These are phyloP conservation scores for Acanthosepion esculentum DNA, from an alignment of 2,888 invertebrate genomes.

Conservation along the genomic window DNA sequence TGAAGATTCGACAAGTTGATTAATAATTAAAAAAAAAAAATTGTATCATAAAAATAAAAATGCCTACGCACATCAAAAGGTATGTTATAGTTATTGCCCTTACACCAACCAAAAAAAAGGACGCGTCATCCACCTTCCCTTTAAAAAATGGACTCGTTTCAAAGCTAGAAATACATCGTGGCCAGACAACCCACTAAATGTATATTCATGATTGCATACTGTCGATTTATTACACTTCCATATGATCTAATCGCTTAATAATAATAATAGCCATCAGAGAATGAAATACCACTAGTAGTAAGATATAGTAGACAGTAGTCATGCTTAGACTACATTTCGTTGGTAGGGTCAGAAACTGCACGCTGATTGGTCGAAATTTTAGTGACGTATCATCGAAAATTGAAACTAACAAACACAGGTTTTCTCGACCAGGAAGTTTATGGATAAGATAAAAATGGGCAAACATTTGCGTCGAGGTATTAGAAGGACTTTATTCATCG, in stretches of 20 bases:
- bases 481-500: no score
- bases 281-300: background rate
- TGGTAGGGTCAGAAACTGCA: background rate
- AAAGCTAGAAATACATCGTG: no score
- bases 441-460: background rate
- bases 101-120: no score
- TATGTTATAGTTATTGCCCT: background rate
- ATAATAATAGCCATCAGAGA: background rate
- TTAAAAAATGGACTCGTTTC: no score
- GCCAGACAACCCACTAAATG: no score
- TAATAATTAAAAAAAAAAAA: background rate
- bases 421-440: background rate
- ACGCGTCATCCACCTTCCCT: no score
- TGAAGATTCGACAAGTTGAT: background rate
- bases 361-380: background rate
- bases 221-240: background rate
- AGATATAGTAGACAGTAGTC: background rate
- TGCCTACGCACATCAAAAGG: background rate
- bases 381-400: background rate
- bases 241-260: background rate
- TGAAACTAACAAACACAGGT: background rate
- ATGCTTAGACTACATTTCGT: no score
- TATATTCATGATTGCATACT: no score
- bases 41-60: background rate
- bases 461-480: no score